These are phyloP conservation scores for Bombus ignitus DNA, from an alignment of 1,140 invertebrate genomes.

Conservation along the genomic window DNA sequence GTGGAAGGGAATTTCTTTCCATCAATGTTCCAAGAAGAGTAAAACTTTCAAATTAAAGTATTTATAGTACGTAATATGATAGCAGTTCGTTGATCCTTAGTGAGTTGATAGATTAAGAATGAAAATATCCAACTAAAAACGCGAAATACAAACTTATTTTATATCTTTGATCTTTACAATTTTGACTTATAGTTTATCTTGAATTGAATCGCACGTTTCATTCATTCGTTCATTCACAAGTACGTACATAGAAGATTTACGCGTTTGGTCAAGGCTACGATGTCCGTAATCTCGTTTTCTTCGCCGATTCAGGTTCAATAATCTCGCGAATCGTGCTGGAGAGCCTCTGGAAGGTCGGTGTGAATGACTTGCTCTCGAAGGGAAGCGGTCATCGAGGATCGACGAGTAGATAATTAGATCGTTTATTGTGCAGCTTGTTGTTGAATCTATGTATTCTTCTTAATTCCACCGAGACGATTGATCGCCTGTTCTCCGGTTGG, in stretches of 20 bases:
- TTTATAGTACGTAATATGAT: no score
- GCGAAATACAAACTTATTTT: not conserved
- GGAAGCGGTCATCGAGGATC: constrained; percentile 17
- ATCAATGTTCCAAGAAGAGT: no score
- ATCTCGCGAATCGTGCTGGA: not conserved
- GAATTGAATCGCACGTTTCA: not conserved
- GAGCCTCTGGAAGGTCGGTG: not conserved
- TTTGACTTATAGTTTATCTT: not conserved
- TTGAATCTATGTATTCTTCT: not conserved
- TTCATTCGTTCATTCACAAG: not conserved
- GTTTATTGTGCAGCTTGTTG: not conserved
- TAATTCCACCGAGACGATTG: not conserved
- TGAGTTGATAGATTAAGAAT: not conserved
- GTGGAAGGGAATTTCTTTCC: no score
- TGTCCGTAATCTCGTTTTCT: not conserved
- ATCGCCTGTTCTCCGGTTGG: not conserved
- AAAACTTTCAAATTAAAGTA: no score
- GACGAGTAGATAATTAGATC: constrained; percentile 11
- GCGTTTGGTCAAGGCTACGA: not conserved
- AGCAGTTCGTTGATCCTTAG: not conserved
- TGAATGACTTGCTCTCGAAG: constrained; percentile 12
- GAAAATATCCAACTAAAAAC: not conserved
- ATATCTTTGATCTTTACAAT: not conserved
- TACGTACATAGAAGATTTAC: not conserved
- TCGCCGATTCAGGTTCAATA: not conserved